Base-by-base conservation (phyloP, 2,113 vertebrate species). In the Phocoena sinus region DNA sequence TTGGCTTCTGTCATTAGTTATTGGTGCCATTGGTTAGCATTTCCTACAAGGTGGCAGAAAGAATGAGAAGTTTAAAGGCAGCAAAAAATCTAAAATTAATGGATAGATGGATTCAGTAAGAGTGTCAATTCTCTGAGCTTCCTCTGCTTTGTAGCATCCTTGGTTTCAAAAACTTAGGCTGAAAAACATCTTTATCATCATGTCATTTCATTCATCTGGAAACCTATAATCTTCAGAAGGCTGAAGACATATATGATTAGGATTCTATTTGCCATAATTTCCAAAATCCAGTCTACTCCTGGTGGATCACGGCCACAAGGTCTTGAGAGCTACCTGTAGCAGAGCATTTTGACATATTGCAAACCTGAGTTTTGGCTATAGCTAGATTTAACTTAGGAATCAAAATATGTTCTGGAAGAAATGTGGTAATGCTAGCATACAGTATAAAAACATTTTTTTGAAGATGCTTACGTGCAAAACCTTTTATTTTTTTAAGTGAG, bases 401-500 rank as follows among this genome's bases (percentile, higher is more conserved):
- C 44, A 88, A 95, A 96, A 71, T 81, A 90, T 47, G 33, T 84
- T 94, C 63, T 68, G n/a, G 26, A 92, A 96, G 53, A 96, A 92
- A 97, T 44, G 12, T 79, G 4, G 13, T 83, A 53, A 89, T 41
- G 23, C 21, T 81, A 71, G 36, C 21, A 92, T 62, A 84, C 2
- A 56, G 38, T 41, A 89, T 58, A 94, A 90, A 94, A 93, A 79
- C 33, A 68, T 76, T 70, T 96, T 65, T 96, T 88, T 89, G 77
- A 92, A 96, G 65, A 95, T 88, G 31, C 38, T 96, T 92, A 62
- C 4, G 63, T 67, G 18, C 5, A 91, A 97, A 90, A 33, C 12
- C 6, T 87, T 87, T 90, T 77, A 44, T 88, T 95, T 89, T 89
- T 80, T 87, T 83, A 95, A 94, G 14, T 96, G 84, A 96, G 60